Evolutionary conservation across 2,888 invertebrate species (phyloP), one percentile per base, ranked within the genome.

Genomic region (Blera fallax): DNA sequence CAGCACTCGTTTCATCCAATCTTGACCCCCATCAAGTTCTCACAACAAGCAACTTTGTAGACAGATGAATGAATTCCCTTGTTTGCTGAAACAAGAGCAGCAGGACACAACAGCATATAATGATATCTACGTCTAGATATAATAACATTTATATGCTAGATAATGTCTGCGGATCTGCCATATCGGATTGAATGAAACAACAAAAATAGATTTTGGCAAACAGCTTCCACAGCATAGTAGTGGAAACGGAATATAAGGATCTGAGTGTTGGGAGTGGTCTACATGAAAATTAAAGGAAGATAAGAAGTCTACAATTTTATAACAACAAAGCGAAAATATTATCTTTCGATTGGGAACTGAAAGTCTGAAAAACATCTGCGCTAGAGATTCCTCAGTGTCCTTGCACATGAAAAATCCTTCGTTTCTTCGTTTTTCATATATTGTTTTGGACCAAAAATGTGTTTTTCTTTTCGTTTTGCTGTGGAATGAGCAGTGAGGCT

Each of bases 341-440:
- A 72, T 85, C 76, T 67, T 77, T 62, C 76, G 60, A 67, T 76
- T 77, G 81, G 70, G 81, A 85, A 85, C 52, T 5, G 2, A 67
- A 76, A 81, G 70, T 60, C 76, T 72, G 69, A 40, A 72, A 72
- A 85, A 85, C 81, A 85, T 85, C 81, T 85, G 81, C 65, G 54
- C 70, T 32, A 62, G 3, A 67, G 64, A 52, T 60, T 60, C 37
- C 29, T 72, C 24, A 24, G 54, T 74, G 73, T 79, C 62, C 79
- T 74, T 78, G 62, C 60, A 69, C 45, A 67, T 45, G 58, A 60
- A 14, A 48, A 56, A 50, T 77, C 32, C 50, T 58, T 65, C 65
- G 45, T 14, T 50, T 10, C 6, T 48, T 54, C 37, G 3, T 27
- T 54, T 32, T 6, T 24, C 24, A n/a, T 64, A 29, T 45, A 40